Percentiles rank a stretch among this genome's conserved stretches.
phyloP scores from a whole-genome alignment of 30 jellyfish, hydroid and myxozoan species.

The Cassiopea xamachana region DNA sequence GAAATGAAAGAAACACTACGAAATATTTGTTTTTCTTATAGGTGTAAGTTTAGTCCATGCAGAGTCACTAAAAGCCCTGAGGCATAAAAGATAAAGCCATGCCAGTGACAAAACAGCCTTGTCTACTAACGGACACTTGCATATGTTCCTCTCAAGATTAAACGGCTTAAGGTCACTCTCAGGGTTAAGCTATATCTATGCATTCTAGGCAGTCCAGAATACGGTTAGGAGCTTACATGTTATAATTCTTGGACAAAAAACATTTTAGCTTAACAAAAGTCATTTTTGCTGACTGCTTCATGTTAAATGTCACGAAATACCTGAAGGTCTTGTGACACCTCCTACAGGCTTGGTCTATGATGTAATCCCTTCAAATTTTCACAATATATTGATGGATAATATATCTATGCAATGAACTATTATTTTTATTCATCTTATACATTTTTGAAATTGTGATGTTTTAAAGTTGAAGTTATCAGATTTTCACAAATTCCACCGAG shows the following conservation, averaged over 20 bases:
- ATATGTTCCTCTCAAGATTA: too few species aligned
- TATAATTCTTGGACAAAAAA: background rate
- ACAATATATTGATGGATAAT: background rate
- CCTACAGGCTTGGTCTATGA: background rate
- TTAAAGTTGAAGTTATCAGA: background rate
- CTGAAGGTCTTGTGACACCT: background rate
- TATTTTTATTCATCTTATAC: too few species aligned
- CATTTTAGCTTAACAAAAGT: too few species aligned
- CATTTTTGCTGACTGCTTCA: too few species aligned
- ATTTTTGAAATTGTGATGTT: too few species aligned
- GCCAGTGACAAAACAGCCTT: too few species aligned
- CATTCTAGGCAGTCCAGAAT: background rate
- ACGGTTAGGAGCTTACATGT: background rate
- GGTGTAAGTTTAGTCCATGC: too few species aligned
- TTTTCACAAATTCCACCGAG: background rate
- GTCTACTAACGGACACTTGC: too few species aligned
- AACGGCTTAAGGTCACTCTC: background rate
- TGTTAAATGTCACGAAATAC: background rate
- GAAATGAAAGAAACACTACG: too few species aligned
- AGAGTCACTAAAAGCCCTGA: too few species aligned
- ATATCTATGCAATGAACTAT: background rate
- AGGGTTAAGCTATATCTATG: background rate
- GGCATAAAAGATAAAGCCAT: too few species aligned
- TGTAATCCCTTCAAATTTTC: background rate
- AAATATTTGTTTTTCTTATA: too few species aligned